Evolutionary conservation across 1,140 invertebrate genomes (phyloP), one percentile per base, ranked within the genome.

Genomic region (Caenorhabditis briggsae): DNA sequence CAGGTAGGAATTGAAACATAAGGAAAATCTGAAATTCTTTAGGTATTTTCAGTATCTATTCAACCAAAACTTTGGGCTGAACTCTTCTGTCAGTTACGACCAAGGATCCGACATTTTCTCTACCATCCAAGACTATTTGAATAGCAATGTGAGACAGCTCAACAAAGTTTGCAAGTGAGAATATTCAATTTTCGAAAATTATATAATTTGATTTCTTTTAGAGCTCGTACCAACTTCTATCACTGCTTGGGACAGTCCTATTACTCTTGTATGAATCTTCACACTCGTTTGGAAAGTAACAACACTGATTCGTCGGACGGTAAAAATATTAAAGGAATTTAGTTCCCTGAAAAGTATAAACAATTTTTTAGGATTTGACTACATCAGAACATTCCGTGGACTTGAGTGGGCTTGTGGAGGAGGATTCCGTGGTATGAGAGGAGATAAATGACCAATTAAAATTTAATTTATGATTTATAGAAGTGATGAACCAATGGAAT

Each of bases 211-310:
- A n/a, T 16, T 58, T 18, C n/a, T n/a, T 58, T n/a, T n/a, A 58
- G 59, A 61, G 48, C 55, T 41, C 78, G 78, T 7, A 82, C 85
- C 11, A 18, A 82, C 9, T 86, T 82, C 85, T 86, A 86, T 25
- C 85, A 65, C 48, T 86, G 85, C 41, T 56, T 86, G 46, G 85
- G 85, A n/a, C n/a, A 43, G 0, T 48, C 74, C 12, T 86, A 86
- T 25, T 82, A 86, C 59, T 11, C 85, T n/a, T 86, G 85, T 41
- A 86, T 82, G 74, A 83, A 86, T 48, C 82, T 86, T 14, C 20
- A 78, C 20, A 53, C 53, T 55, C 46, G 86, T 12, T 14, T 82
- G 12, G 9, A 70, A 16, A 61, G 20, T 20, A 50, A 83, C 5
- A 50, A 82, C 33, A 23, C 53, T 43, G 78, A 78, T 25, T 82